Evolutionary conservation across 2,888 invertebrate species (phyloP).

Genomic region (Trissolcus japonicus): DNA sequence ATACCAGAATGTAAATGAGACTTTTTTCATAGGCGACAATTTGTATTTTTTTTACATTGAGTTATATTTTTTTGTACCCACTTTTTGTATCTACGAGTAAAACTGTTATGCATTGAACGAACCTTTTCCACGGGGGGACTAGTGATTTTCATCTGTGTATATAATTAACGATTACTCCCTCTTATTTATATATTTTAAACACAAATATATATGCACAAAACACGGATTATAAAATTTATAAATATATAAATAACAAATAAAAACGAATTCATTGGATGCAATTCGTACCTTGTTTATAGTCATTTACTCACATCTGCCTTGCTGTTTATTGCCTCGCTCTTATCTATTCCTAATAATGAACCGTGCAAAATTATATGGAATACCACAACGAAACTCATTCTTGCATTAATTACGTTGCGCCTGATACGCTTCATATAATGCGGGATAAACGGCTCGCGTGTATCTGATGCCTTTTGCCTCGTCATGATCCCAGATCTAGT

Average conservation of each 20-base stretch:
- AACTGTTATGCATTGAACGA: conserved; percentile 22
- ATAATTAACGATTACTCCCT: conserved; percentile 57
- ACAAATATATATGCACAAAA: conserved; percentile 45
- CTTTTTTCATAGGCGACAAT: conserved; percentile 1
- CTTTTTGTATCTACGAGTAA: not conserved
- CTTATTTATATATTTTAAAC: conserved; percentile 56
- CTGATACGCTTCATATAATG: conserved; percentile 37
- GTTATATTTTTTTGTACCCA: no score
- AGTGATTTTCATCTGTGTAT: conserved; percentile 66
- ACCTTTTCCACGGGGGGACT: conserved; percentile 52
- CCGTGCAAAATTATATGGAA: conserved; percentile 14
- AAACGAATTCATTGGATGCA: conserved; percentile 50
- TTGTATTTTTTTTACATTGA: not conserved
- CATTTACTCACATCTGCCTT: conserved; percentile 6
- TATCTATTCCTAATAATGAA: conserved; percentile 35
- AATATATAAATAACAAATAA: conserved; percentile 59
- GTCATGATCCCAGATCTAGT: conserved; percentile 41
- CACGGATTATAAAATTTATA: conserved; percentile 42
- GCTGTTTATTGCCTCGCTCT: conserved; percentile 6
- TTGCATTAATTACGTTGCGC: conserved; percentile 20
- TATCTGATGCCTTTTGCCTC: not conserved
- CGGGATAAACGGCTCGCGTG: conserved; percentile 23
- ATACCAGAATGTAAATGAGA: not conserved
- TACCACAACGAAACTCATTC: conserved; percentile 16
- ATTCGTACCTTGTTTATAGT: conserved; percentile 13